Percentiles rank a stretch among this genome's conserved stretches.
phyloP scores from a whole-genome alignment of 2,113 vertebrate species.

The Lagopus leucura region DNA sequence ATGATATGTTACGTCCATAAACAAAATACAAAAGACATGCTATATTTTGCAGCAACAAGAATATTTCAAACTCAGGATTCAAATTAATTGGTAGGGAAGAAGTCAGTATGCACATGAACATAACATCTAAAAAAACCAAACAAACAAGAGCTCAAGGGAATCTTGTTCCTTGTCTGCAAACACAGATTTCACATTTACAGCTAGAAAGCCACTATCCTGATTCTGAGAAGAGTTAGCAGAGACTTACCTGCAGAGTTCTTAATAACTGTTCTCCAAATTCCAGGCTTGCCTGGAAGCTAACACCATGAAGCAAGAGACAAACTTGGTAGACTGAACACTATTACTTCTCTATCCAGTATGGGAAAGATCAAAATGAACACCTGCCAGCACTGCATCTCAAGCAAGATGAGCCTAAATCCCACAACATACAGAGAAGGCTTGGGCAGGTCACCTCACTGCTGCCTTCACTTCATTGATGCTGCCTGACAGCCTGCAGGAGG shows the following conservation, averaged over 20 bases:
- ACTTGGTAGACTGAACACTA: background rate
- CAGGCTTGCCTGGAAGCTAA: conserved; percentile 16
- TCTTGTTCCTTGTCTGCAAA: background rate
- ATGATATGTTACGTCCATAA: background rate
- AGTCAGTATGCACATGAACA: background rate
- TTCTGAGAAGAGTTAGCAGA: background rate
- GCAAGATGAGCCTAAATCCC: background rate
- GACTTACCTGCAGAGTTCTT: background rate
- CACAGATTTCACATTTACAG: background rate
- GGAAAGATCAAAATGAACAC: background rate
- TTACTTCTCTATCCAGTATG: background rate
- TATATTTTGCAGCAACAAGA: background rate
- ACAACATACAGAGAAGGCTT: background rate
- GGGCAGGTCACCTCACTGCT: background rate
- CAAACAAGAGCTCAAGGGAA: background rate
- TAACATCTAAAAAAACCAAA: background rate
- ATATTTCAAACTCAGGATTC: background rate
- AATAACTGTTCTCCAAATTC: background rate
- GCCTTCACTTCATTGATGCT: background rate
- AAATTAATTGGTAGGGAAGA: background rate
- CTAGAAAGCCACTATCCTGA: background rate
- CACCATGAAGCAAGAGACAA: background rate
- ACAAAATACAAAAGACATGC: background rate
- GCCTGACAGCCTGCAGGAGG: background rate
- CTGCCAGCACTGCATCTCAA: background rate